Evolutionary conservation across 2,888 invertebrate genomes (phyloP).

Genomic region (Leptinotarsa peninsularis): DNA sequence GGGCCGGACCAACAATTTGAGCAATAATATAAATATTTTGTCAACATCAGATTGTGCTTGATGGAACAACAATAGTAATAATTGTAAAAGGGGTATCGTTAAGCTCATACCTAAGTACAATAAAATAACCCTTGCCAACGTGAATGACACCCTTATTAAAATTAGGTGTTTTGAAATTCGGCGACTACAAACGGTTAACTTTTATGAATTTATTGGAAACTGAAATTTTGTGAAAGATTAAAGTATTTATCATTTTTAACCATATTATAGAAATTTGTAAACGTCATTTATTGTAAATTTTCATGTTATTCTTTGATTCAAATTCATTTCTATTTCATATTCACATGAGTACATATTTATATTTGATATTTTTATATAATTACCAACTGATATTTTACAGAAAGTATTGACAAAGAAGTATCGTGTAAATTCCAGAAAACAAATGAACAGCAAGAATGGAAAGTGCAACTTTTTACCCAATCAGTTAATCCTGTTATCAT

Average conservation of each 20-base stretch:
- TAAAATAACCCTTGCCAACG: constrained; percentile 3
- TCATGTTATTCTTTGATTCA: too few species aligned
- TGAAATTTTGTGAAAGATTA: too few species aligned
- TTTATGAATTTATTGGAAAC: constrained; percentile 2
- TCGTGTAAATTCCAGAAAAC: too few species aligned
- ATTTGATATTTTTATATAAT: too few species aligned
- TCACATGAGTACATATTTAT: too few species aligned
- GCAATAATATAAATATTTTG: constrained; percentile 23
- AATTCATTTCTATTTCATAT: too few species aligned
- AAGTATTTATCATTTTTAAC: too few species aligned
- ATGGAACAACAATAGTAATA: constrained; percentile 22
- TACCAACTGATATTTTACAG: too few species aligned
- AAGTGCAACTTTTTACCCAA: neutral
- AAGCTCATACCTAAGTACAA: constrained; percentile 13
- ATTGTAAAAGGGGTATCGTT: constrained; percentile 17
- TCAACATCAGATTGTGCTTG: constrained; percentile 22
- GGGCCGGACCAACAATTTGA: neutral
- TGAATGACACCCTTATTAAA: constrained; percentile 1
- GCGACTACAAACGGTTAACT: neutral
- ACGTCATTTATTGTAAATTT: too few species aligned
- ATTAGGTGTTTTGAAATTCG: constrained; percentile 3
- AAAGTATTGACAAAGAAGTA: too few species aligned
- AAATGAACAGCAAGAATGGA: too few species aligned
- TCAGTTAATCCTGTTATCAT: neutral
- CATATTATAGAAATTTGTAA: too few species aligned